Base-by-base conservation (phyloP, 2,888 invertebrate species). In the Phengaris arion region DNA sequence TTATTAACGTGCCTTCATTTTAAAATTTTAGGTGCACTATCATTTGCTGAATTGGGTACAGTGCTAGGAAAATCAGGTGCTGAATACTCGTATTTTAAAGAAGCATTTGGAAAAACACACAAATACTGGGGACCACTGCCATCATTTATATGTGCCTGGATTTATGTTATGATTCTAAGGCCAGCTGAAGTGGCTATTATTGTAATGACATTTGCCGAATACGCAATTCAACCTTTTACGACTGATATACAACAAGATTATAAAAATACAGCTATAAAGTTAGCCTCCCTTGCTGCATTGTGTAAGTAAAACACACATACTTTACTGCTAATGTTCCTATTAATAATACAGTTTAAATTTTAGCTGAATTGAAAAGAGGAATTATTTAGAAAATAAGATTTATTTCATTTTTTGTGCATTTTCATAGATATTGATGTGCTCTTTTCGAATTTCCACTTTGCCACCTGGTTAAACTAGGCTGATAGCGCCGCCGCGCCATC, bases 181-280 rank as follows among this genome's bases (percentile, higher is more conserved):
- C 97, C 97, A 0, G 97, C 97, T 2, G 97, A 97, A 91, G 96
- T 96, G 0, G 97, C 97, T 15, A 95, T 97, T 46, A 95, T 97
- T 77, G 95, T 95, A 3, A 92, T 97, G 85, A 97, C 97, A 0
- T 97, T 97, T 85, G 95, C 97, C 6, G 96, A 96, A 86, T 97
- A 97, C 84, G 93, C 95, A 45, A 95, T 96, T 77, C 95, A 96
- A 83, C 96, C 96, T 0, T 94, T 96, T 80, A 84, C 91, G 0
- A 79, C 83, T 55, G 83, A 92, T 76, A 84, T 95, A 77, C 86
- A 91, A n/a, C 81, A 87, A 0, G 85, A 94, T 12, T 85, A 94
- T 59, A 89, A 90, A 78, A 89, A 90, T 54, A 87, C 85, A 52
- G 89, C 95, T 15, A 95, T 95, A 74, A 96, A 96, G 86, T 83